A percentile compares a stretch with the other conserved stretches of the same genome.
These are phyloP conservation scores for Teleiodes luculella DNA, from an alignment of 2,888 invertebrate species.

Conservation along the genomic window DNA sequence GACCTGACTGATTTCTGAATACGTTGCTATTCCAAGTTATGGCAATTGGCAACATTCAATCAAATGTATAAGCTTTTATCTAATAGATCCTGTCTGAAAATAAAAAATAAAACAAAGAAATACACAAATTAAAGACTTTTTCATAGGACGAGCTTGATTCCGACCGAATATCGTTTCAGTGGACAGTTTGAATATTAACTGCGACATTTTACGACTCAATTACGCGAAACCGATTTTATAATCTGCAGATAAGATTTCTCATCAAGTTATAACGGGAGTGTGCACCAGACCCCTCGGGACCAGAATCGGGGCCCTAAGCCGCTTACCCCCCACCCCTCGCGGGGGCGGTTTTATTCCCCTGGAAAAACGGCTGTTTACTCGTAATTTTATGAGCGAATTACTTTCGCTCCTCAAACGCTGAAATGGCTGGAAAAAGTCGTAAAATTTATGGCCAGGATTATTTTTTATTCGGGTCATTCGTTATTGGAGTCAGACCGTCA, in stretches of 20 bases:
- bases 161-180: background rate
- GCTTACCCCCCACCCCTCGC: constrained; percentile 49
- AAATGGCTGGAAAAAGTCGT: constrained; percentile 65
- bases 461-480: constrained; percentile 65
- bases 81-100: too few species aligned
- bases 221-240: constrained; percentile 73
- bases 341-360: constrained; percentile 67
- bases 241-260: constrained; percentile 73
- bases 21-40: too few species aligned
- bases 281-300: constrained; percentile 60
- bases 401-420: constrained; percentile 71
- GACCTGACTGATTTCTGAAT: too few species aligned
- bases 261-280: constrained; percentile 66
- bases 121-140: too few species aligned
- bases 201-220: constrained; percentile 63
- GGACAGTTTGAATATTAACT: constrained; percentile 31
- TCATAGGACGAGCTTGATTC: too few species aligned
- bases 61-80: too few species aligned
- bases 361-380: constrained; percentile 75
- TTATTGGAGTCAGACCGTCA: constrained; percentile 37
- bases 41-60: too few species aligned
- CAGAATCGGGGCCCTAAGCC: constrained; percentile 62
- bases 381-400: constrained; percentile 75
- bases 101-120: background rate
- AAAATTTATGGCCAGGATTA: constrained; percentile 66